These are phyloP conservation scores for Ctenopoma multispine DNA, from an alignment of 2,797 vertebrate species.

Conservation along the genomic window DNA sequence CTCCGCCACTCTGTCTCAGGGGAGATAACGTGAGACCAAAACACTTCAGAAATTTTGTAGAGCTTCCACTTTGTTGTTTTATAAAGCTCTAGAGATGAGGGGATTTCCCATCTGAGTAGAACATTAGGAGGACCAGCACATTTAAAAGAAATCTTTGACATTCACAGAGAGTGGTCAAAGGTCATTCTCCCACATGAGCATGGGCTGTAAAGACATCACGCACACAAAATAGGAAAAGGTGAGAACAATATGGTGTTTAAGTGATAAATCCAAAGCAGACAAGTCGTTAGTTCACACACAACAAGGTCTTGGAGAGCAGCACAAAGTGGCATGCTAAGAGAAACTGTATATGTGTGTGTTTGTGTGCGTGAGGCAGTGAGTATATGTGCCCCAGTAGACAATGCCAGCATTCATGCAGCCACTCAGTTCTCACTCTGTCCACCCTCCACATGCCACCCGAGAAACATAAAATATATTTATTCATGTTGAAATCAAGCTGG, in stretches of 20 bases:
- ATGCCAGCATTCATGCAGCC: constrained; percentile 73
- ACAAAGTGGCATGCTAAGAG: constrained; percentile 17
- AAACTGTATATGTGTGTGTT: constrained; percentile 22
- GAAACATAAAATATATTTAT: constrained; percentile 65
- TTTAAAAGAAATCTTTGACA: constrained; percentile 54
- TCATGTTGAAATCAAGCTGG: constrained; percentile 65
- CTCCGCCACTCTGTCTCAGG: constrained; percentile 4
- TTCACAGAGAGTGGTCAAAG: constrained; percentile 52
- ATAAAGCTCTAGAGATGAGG: constrained; percentile 41
- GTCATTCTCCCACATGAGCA: constrained; percentile 46
- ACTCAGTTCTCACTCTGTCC: constrained; percentile 34
- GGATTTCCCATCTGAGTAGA: constrained; percentile 42
- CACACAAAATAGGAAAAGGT: constrained; percentile 29
- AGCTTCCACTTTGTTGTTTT: constrained; percentile 20
- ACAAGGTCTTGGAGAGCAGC: constrained; percentile 32
- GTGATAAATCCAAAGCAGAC: constrained; percentile 68
- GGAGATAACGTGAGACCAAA: constrained; percentile 40
- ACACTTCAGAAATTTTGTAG: constrained; percentile 13
- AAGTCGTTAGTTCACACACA: constrained; percentile 62
- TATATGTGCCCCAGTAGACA: constrained; percentile 56
- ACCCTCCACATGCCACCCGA: constrained; percentile 38
- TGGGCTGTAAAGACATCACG: constrained; percentile 27
- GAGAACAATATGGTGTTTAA: constrained; percentile 44
- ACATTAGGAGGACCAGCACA: constrained; percentile 5
- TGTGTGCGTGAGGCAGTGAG: constrained; percentile 17